Percentiles rank a stretch among this genome's conserved stretches.
phyloP scores from a whole-genome alignment of 2,113 vertebrate genomes.

The Ranitomeya variabilis region DNA sequence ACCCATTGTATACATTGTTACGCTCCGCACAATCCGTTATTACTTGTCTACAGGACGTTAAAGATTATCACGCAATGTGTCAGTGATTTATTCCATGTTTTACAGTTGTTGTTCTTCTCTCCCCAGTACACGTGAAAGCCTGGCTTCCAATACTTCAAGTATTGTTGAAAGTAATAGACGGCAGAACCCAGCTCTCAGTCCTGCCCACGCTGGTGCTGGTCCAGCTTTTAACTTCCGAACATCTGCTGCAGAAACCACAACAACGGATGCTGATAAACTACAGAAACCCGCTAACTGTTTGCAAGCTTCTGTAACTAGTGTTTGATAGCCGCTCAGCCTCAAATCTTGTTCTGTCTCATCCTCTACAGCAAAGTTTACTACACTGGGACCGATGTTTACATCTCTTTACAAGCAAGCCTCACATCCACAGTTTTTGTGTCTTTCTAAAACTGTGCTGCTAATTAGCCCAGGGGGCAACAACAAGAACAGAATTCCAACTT shows the following conservation, averaged over 20 bases:
- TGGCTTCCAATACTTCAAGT: slow-evolving; percentile 98
- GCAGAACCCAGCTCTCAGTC: slow-evolving; percentile 92
- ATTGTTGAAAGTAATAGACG: slow-evolving; percentile 96
- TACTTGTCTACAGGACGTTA: too few relatives aligned
- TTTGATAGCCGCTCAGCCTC: slow-evolving; percentile 81
- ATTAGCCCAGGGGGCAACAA: slow-evolving; percentile 46
- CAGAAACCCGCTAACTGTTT: slow-evolving; percentile 97
- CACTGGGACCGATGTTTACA: slow-evolving; percentile 81
- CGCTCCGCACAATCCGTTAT: too few relatives aligned
- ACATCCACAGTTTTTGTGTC: slow-evolving; percentile 75
- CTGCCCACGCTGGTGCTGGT: slow-evolving; percentile 85
- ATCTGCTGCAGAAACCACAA: slow-evolving; percentile 78
- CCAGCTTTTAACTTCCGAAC: slow-evolving; percentile 88
- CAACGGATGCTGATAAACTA: slow-evolving; percentile 90
- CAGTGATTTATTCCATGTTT: background rate
- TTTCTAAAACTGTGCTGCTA: slow-evolving; percentile 78
- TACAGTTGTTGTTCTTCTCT: background rate
- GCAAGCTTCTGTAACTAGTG: slow-evolving; percentile 96
- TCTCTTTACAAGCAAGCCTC: slow-evolving; percentile 75
- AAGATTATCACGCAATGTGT: too few relatives aligned
- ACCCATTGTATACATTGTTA: too few relatives aligned
- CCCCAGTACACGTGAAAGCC: slow-evolving; percentile 92
- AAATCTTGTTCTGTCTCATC: slow-evolving; percentile 70
- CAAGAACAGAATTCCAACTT: slow-evolving; percentile 46
- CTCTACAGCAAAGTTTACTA: slow-evolving; percentile 75